Evolutionary conservation across 2,113 vertebrate species (phyloP).

Genomic region (Sinosuthora webbiana): DNA sequence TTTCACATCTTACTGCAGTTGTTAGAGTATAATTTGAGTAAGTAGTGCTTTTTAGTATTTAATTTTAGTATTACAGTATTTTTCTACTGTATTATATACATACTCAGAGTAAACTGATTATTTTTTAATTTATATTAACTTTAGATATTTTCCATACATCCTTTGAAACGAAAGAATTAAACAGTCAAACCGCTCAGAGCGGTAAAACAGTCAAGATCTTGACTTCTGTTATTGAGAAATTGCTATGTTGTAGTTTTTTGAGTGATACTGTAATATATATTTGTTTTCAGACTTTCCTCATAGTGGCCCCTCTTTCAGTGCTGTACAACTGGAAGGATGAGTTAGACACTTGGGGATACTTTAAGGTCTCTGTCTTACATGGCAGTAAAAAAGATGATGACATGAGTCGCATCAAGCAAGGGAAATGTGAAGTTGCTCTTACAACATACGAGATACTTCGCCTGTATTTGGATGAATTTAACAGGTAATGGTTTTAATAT

Average conservation of each 20-base stretch:
- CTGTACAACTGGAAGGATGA: conserved; percentile 98
- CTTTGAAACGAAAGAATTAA: background rate
- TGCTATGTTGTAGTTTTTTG: background rate
- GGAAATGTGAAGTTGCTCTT: conserved; percentile 87
- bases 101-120: background rate
- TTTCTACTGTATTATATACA: background rate
- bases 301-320: conserved; percentile 93
- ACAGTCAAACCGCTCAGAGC: background rate
- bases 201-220: background rate
- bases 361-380: conserved; percentile 84
- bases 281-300: conserved; percentile 84
- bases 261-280: background rate
- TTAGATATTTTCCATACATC: background rate
- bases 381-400: conserved; percentile 87
- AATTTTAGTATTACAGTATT: background rate
- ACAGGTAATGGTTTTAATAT: conserved; percentile 76
- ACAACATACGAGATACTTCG: conserved; percentile 92
- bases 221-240: background rate
- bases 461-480: conserved; percentile 87
- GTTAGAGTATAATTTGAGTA: background rate
- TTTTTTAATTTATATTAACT: background rate
- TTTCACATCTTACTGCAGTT: background rate
- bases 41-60: background rate
- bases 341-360: conserved; percentile 94
- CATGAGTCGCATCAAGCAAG: conserved; percentile 84